These are phyloP conservation scores for Temnothorax unifasciatus DNA, from an alignment of 2,888 invertebrate genomes.

Conservation along the genomic window DNA sequence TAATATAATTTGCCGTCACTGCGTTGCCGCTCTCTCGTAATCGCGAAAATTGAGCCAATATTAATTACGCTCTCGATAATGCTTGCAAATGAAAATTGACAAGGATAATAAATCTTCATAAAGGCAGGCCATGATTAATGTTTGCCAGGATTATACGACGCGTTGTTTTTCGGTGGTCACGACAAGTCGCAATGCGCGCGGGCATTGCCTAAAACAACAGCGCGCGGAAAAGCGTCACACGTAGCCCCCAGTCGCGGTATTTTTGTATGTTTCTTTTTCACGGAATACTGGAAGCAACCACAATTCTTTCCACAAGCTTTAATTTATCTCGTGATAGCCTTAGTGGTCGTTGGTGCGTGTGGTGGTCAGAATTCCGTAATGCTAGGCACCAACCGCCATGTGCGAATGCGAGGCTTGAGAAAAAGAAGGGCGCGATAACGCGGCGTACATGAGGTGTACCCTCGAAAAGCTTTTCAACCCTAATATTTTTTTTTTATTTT, in stretches of 20 bases:
- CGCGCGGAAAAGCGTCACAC: neutral
- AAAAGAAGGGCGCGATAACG: slow-evolving; percentile 52
- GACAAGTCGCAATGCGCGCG: slow-evolving; percentile 4
- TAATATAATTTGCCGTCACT: slow-evolving; percentile 15
- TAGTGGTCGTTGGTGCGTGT: slow-evolving; percentile 27
- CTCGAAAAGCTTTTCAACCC: slow-evolving; percentile 54
- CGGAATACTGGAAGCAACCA: slow-evolving; percentile 24
- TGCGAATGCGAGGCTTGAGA: slow-evolving; percentile 48
- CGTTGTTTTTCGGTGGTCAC: slow-evolving; percentile 10
- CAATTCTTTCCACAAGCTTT: slow-evolving; percentile 53
- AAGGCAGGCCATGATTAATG: slow-evolving; percentile 42
- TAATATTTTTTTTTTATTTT: slow-evolving; percentile 47
- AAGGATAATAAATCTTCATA: slow-evolving; percentile 54
- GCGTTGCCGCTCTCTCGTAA: neutral
- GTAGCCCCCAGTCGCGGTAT: neutral
- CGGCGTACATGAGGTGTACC: slow-evolving; percentile 39
- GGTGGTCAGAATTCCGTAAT: slow-evolving; percentile 47
- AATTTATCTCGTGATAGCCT: slow-evolving; percentile 63
- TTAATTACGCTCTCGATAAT: slow-evolving; percentile 36
- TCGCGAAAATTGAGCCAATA: slow-evolving; percentile 22
- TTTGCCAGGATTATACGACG: neutral
- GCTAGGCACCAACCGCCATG: slow-evolving; percentile 58
- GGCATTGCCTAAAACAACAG: slow-evolving; percentile 18
- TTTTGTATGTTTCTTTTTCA: slow-evolving; percentile 21
- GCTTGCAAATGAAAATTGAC: slow-evolving; percentile 22